Evolutionary conservation across 2,888 invertebrate species (phyloP).

Genomic region (Arge pagana): DNA sequence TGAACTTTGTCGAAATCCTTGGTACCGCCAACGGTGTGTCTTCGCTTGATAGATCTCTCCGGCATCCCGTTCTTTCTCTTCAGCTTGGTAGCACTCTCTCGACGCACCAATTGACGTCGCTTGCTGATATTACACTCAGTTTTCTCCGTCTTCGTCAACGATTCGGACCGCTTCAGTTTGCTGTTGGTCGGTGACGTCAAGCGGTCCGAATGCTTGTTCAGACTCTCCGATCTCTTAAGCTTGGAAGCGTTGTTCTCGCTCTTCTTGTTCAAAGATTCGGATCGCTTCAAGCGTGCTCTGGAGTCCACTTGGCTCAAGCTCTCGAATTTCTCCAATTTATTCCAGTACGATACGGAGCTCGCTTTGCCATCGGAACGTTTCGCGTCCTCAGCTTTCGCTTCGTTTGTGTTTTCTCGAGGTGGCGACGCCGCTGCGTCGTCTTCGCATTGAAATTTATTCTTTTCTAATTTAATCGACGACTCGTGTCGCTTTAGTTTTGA

Average conservation of each 20-base stretch:
- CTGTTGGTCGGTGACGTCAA: slow-evolving; percentile 45
- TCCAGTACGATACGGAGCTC: slow-evolving; percentile 44
- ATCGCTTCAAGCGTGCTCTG: slow-evolving; percentile 63
- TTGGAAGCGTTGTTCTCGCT: slow-evolving; percentile 61
- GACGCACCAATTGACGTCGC: slow-evolving; percentile 61
- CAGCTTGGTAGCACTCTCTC: slow-evolving; percentile 66
- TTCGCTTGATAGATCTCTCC: slow-evolving; percentile 82
- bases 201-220: slow-evolving; percentile 62
- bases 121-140: slow-evolving; percentile 80
- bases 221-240: slow-evolving; percentile 66
- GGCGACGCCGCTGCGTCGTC: slow-evolving; percentile 37
- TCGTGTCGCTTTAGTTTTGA: slow-evolving; percentile 37
- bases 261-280: slow-evolving; percentile 68
- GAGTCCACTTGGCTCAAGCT: slow-evolving; percentile 50
- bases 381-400: slow-evolving; percentile 29
- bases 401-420: slow-evolving; percentile 36
- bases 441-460: slow-evolving; percentile 28
- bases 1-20: slow-evolving; percentile 77
- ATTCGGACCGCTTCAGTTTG: slow-evolving; percentile 65
- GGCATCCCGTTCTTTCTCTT: slow-evolving; percentile 79
- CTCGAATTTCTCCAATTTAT: slow-evolving; percentile 52
- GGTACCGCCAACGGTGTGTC: slow-evolving; percentile 93
- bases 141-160: slow-evolving; percentile 74
- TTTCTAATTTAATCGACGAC: slow-evolving; percentile 32
- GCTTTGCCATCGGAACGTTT: slow-evolving; percentile 43